These are phyloP conservation scores for Xenentodon cancila DNA, from an alignment of 2,797 vertebrate genomes.

Conservation along the genomic window DNA sequence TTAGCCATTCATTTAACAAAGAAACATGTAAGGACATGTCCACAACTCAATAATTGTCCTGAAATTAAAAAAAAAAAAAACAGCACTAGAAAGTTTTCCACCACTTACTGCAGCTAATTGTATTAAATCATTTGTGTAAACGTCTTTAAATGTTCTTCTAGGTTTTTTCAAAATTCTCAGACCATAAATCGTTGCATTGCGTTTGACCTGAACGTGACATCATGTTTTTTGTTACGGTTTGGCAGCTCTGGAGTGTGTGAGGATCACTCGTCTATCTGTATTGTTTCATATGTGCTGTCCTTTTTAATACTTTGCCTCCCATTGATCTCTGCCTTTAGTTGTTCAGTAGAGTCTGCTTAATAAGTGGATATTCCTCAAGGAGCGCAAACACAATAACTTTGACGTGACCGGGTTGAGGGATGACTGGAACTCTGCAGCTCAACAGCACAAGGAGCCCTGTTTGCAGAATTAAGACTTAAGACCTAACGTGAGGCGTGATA, in stretches of 20 bases:
- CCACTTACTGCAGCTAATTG: not conserved
- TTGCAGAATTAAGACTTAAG: no score
- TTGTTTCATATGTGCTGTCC: not conserved
- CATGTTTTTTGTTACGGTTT: no score
- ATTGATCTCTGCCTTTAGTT: not conserved
- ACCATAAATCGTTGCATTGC: no score
- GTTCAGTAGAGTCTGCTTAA: conserved; percentile 1
- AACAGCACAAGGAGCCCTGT: no score
- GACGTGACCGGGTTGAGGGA: not conserved
- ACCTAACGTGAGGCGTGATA: no score
- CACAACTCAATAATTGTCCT: not conserved
- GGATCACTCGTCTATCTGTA: not conserved
- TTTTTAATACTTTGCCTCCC: conserved; percentile 2
- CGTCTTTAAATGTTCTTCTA: no score
- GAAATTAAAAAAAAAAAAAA: not conserved
- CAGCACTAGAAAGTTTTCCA: not conserved
- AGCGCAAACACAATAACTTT: not conserved
- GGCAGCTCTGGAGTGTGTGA: conserved; percentile 1
- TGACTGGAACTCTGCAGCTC: not conserved
- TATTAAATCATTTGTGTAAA: no score
- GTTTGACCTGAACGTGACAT: no score
- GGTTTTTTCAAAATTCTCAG: no score
- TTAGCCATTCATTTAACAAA: conserved; percentile 38
- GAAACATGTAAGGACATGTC: conserved; percentile 4
- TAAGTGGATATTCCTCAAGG: not conserved